Percentiles rank a stretch among this genome's conserved stretches.
Conservation (phyloP, 2,797 vertebrate species). For the Zalophus californianus region DNA sequence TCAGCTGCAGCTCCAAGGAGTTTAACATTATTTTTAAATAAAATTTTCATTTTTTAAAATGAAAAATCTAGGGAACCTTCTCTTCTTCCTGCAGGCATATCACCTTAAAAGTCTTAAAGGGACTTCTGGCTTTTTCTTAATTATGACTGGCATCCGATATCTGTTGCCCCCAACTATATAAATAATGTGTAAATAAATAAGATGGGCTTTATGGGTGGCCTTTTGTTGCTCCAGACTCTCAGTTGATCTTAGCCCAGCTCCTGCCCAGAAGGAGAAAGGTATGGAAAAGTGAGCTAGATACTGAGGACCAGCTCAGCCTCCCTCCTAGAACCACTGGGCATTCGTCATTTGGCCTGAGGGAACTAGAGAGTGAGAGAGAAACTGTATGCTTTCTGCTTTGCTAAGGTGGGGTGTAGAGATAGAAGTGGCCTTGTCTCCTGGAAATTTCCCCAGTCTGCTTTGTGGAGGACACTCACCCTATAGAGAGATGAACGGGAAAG, state of each 20-base stretch:
- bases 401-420: neutral
- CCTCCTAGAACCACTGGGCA: neutral
- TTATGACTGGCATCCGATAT: conserved; percentile 52
- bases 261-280: neutral
- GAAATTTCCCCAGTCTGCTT: neutral
- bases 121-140: conserved; percentile 55
- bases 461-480: neutral
- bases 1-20: conserved; percentile 64
- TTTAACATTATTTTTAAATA: conserved; percentile 67
- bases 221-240: conserved; percentile 2
- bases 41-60: conserved; percentile 59
- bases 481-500: neutral
- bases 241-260: neutral
- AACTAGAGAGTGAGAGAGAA: neutral
- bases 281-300: conserved; percentile 26
- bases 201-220: neutral
- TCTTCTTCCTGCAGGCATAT: conserved; percentile 67
- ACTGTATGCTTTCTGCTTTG: neutral
- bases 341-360: neutral
- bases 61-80: conserved; percentile 61
- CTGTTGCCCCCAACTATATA: neutral
- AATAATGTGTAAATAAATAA: conserved; percentile 55
- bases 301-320: neutral
- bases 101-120: conserved; percentile 62
- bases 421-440: neutral